These are phyloP conservation scores for Thamnophis elegans DNA, from an alignment of 2,797 vertebrate species.

Conservation along the genomic window DNA sequence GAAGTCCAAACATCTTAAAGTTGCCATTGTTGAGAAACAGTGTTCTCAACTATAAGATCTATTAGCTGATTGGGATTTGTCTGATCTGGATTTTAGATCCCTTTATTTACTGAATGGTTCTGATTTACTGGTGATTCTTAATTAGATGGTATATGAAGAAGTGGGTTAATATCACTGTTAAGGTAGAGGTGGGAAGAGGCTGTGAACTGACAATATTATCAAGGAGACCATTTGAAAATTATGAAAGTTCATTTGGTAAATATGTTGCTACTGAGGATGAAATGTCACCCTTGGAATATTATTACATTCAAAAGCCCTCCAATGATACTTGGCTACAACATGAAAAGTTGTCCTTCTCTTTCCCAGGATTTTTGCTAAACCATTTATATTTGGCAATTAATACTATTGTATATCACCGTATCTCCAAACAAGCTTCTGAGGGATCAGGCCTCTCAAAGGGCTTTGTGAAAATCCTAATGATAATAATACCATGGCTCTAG, in stretches of 20 bases:
- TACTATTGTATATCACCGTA: conserved; percentile 32
- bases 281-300: not conserved
- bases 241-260: not conserved
- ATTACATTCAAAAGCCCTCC: not conserved
- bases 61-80: not conserved
- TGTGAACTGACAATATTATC: not conserved
- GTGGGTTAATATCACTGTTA: not conserved
- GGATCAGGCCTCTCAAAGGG: conserved; percentile 29
- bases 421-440: conserved; percentile 33
- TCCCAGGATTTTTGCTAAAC: not conserved
- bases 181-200: not conserved
- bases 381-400: conserved; percentile 2
- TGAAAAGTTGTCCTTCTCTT: not conserved
- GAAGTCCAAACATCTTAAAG: not conserved
- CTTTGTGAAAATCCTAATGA: conserved; percentile 31
- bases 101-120: not conserved
- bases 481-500: conserved; percentile 15
- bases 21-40: not conserved
- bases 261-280: not conserved
- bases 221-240: not conserved
- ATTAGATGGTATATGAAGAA: not conserved
- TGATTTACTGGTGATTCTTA: not conserved
- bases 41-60: not conserved
- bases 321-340: conserved; percentile 10
- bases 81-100: not conserved